These are phyloP conservation scores for Diadumene lineata DNA, from an alignment of 92 coral and sea anemone genomes.

Conservation along the genomic window DNA sequence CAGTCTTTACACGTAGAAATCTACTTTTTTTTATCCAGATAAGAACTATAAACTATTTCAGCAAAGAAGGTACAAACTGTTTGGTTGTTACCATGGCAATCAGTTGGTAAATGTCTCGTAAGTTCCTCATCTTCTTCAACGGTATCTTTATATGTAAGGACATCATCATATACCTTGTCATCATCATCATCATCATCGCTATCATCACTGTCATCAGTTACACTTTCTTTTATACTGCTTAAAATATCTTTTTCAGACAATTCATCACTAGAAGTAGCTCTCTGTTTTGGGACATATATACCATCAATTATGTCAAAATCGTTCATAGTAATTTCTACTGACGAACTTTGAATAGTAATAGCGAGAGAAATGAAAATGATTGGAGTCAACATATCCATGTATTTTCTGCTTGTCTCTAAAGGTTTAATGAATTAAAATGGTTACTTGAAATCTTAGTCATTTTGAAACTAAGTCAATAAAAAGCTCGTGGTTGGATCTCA, in stretches of 20 bases:
- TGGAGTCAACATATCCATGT: background rate
- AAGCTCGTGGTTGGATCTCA: conserved; percentile 1
- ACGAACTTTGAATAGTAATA: conserved; percentile 13
- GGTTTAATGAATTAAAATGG: background rate
- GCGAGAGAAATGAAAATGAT: conserved; percentile 35
- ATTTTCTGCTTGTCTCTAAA: no score
- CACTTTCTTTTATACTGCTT: background rate
- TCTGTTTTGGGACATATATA: conserved; percentile 37
- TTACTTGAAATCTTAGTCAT: background rate
- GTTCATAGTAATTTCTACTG: conserved; percentile 20
- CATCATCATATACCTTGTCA: conserved; percentile 38
- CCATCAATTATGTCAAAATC: conserved; percentile 65
- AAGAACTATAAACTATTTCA: no score
- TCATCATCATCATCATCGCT: no score
- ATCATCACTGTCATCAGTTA: no score
- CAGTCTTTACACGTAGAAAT: no score
- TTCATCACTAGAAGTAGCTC: conserved; percentile 5
- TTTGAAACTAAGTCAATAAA: background rate
- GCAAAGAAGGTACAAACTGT: no score
- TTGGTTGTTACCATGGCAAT: conserved; percentile 58
- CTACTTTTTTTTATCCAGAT: no score
- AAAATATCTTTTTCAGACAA: background rate
- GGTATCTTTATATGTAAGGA: conserved; percentile 18
- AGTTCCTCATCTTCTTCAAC: conserved; percentile 52
- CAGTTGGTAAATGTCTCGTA: conserved; percentile 61